phyloP scores from a whole-genome alignment of 2,113 vertebrate species.

The Prolemur simus region DNA sequence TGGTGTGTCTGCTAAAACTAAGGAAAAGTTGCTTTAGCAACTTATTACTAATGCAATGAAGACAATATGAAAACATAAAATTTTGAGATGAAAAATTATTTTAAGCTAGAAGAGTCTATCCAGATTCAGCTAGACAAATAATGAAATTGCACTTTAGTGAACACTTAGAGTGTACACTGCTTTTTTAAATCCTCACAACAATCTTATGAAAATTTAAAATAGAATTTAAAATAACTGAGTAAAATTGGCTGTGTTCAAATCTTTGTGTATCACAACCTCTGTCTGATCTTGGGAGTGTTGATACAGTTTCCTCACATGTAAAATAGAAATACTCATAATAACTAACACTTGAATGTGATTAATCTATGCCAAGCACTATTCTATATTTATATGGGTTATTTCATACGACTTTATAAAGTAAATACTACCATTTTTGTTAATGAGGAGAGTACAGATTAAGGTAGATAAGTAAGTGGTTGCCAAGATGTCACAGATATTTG shows the following conservation, averaged over 20 bases:
- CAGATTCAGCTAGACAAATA: not conserved
- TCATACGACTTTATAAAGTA: not conserved
- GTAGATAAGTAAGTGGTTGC: not conserved
- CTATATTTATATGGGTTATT: not conserved
- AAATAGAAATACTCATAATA: not conserved
- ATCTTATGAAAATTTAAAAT: not conserved
- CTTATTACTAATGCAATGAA: not conserved
- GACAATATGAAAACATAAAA: not conserved
- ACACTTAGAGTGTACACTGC: not conserved
- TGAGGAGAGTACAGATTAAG: not conserved
- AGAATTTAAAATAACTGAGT: not conserved
- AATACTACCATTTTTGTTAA: not conserved
- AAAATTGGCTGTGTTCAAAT: not conserved
- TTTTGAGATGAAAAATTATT: slow-evolving; percentile 2
- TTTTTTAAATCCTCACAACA: not conserved
- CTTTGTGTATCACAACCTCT: not conserved
- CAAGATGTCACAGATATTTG: not conserved
- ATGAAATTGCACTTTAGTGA: not conserved
- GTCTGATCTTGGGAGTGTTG: not conserved
- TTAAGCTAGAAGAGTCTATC: not conserved
- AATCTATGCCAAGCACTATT: not conserved
- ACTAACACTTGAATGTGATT: not conserved
- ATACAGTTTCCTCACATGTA: not conserved
- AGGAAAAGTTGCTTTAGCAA: not conserved
- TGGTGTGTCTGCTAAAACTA: not conserved